phyloP scores from a whole-genome alignment of 1,140 invertebrate genomes.

The Dreissena polymorpha region DNA sequence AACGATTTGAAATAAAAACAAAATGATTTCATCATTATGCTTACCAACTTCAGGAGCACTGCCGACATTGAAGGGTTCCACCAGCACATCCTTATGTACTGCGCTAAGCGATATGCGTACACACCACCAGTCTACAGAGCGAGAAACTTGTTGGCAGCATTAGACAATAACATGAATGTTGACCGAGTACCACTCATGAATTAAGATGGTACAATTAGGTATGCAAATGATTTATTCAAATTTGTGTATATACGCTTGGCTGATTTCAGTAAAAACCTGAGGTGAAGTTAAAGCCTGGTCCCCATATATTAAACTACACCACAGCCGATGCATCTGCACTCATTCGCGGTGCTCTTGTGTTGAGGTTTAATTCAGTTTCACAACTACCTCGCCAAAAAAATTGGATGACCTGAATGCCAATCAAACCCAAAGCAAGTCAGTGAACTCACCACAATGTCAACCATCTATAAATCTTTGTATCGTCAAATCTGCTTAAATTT shows the following conservation, averaged over 20 bases:
- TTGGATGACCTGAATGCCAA: too few species aligned
- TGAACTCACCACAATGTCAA: too few species aligned
- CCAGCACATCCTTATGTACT: constrained; percentile 27
- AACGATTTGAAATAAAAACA: not conserved
- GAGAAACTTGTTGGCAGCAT: constrained; percentile 18
- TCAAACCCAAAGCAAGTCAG: too few species aligned
- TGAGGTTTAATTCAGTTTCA: too few species aligned
- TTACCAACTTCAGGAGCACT: constrained; percentile 21
- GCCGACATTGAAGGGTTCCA: constrained; percentile 18
- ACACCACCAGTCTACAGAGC: constrained; percentile 10
- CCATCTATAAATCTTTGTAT: not conserved
- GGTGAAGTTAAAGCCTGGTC: too few species aligned
- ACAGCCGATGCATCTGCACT: not conserved
- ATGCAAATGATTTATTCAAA: not conserved
- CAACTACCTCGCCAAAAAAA: too few species aligned
- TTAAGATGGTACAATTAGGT: not conserved
- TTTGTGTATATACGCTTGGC: not conserved
- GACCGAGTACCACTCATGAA: constrained; percentile 4
- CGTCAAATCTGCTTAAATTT: not conserved
- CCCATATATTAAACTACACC: not conserved
- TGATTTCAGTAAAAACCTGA: too few species aligned
- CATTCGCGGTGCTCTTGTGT: too few species aligned
- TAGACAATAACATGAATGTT: constrained; percentile 7
- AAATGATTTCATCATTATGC: not conserved
- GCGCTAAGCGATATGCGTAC: constrained; percentile 9